Evolutionary conservation across 2,113 vertebrate genomes (phyloP).

Genomic region (Mesembrinibis cayennensis): DNA sequence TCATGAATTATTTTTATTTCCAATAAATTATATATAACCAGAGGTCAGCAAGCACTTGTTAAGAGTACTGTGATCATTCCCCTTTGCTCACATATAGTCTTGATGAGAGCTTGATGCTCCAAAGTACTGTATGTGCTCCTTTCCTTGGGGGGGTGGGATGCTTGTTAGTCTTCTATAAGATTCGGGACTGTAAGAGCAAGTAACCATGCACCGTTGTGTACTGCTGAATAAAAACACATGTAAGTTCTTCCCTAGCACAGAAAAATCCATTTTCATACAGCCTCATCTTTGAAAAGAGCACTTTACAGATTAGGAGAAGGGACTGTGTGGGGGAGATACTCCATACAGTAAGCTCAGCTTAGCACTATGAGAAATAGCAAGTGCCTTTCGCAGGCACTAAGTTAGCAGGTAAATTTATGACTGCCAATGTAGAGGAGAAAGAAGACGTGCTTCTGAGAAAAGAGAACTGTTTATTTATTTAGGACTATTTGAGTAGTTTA

Average conservation of each 20-base stretch:
- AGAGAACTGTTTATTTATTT: not conserved
- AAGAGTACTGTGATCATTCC: not conserved
- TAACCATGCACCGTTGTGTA: not conserved
- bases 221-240: not conserved
- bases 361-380: not conserved
- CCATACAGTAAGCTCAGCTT: not conserved
- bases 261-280: not conserved
- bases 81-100: not conserved
- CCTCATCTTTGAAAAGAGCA: not conserved
- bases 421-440: not conserved
- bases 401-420: not conserved
- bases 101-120: not conserved
- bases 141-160: not conserved
- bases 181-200: not conserved
- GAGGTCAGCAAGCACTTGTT: not conserved
- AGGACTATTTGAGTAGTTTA: not conserved
- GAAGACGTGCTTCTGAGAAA: not conserved
- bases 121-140: not conserved
- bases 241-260: not conserved
- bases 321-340: not conserved
- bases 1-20: not conserved
- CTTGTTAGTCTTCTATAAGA: not conserved
- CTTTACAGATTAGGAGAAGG: not conserved
- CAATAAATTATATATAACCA: not conserved
- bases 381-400: not conserved